These are phyloP conservation scores for Corythornis leucogaster DNA, from an alignment of 2,797 vertebrate species.

Conservation along the genomic window DNA sequence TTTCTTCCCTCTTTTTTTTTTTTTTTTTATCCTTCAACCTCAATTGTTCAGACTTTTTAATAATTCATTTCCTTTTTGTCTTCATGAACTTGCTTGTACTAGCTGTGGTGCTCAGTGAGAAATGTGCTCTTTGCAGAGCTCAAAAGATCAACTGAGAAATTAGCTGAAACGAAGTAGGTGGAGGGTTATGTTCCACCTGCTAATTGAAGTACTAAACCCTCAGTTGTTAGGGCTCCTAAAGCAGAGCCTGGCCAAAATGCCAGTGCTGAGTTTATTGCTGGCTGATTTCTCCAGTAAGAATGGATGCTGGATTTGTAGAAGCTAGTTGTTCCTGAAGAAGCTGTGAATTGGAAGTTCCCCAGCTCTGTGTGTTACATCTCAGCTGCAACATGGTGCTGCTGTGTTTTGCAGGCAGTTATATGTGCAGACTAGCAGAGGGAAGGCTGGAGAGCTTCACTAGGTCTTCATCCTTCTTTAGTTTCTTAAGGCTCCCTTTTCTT, in stretches of 20 bases:
- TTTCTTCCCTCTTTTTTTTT: conserved; percentile 13
- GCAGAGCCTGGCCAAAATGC: not conserved
- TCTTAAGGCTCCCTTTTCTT: not conserved
- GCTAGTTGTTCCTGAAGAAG: not conserved
- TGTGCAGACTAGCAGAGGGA: not conserved
- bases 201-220: conserved; percentile 2
- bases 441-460: not conserved
- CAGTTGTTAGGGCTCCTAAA: not conserved
- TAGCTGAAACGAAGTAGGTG: not conserved
- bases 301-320: not conserved
- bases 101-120: conserved; percentile 42
- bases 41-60: conserved; percentile 40
- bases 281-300: not conserved
- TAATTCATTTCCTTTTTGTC: conserved; percentile 60
- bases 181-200: conserved; percentile 13
- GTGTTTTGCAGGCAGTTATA: not conserved
- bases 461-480: not conserved
- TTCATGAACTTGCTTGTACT: conserved; percentile 23
- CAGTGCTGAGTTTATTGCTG: not conserved
- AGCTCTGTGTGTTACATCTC: not conserved
- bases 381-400: not conserved
- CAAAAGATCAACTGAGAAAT: conserved; percentile 56
- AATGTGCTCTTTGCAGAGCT: conserved; percentile 44
- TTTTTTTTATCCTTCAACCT: not conserved
- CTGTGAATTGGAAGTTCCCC: not conserved